Conservation (phyloP, 23 tunicate species). For the Halocynthia roretzi region DNA sequence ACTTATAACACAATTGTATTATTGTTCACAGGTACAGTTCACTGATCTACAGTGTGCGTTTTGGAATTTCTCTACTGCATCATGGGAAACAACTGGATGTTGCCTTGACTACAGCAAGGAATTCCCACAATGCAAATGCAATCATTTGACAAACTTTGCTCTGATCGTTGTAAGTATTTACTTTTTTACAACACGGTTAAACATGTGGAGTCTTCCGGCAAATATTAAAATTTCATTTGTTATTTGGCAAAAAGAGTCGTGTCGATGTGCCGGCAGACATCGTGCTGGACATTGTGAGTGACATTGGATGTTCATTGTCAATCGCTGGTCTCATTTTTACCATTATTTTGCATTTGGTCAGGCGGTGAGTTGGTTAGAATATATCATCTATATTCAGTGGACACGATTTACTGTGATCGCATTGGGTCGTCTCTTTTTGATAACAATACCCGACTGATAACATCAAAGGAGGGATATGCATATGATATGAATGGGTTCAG, state of each 20-base stretch:
- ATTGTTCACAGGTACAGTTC: too few relatives aligned
- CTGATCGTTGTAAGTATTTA: conserved; percentile 3
- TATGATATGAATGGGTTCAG: too few relatives aligned
- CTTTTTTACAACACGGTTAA: background rate
- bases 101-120: background rate
- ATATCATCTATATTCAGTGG: background rate
- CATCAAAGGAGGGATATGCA: background rate
- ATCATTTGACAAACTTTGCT: conserved; percentile 23
- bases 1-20: too few relatives aligned
- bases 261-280: conserved; percentile 9
- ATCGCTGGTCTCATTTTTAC: background rate
- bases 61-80: too few relatives aligned
- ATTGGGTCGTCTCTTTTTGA: too few relatives aligned
- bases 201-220: too few relatives aligned
- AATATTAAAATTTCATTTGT: too few relatives aligned
- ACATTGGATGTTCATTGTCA: conserved; percentile 14
- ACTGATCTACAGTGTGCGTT: too few relatives aligned
- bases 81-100: conserved; percentile 2
- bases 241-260: background rate
- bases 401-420: too few relatives aligned
- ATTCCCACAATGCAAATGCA: conserved; percentile 9
- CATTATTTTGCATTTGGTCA: background rate
- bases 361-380: background rate
- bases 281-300: conserved; percentile 3
- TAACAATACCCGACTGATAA: too few relatives aligned